Base-by-base conservation (phyloP, 2,888 invertebrate genomes). In the Eulithis testata region DNA sequence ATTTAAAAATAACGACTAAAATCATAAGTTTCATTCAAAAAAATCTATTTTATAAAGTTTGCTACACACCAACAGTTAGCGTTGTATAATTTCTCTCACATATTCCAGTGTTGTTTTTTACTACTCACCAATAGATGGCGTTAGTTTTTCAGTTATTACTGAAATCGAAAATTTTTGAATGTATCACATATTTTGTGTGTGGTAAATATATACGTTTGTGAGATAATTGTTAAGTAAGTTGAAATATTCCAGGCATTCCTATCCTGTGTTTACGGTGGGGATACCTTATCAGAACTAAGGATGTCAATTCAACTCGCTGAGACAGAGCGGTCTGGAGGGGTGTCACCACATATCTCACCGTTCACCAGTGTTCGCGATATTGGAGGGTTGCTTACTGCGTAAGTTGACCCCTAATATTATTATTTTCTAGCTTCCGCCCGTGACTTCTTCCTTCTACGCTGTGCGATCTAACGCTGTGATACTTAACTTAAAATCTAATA, bases 301-400 rank as follows among this genome's bases (percentile, higher is more conserved):
- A 97, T 98, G 65, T 95, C 99, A 0, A 90, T 99, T 9, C 99
- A 99, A 83, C 85, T 99, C 67, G 99, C 99, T 0, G 99, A 99
- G 86, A 87, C 96, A 11, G 99, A 99, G 88, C 93, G 98, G 44
- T 93, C 95, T 71, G 99, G 99, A 3, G 99, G 99, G 0, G 94
- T 99, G 73, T 95, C 97, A 0, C 95, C 98, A 0, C 98, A 98
- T 77, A 94, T 99, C 43, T 99, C 99, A 0, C 99, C 99, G 0
- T 99, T 99, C 79, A 96, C 98, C 0, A 83, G 94, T 57, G 90
- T 94, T 0, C 89, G 96, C 71, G 99, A 99, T 84, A 94, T 99
- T 51, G 99, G 99, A 0, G 95, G 96, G 21, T 92, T 99, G 66
- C 90, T 99, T 11, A 95, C 91, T 70, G 95, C 93, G 93, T 93